phyloP scores from a whole-genome alignment of 2,797 vertebrate genomes.

The Ambastaia sidthimunki region DNA sequence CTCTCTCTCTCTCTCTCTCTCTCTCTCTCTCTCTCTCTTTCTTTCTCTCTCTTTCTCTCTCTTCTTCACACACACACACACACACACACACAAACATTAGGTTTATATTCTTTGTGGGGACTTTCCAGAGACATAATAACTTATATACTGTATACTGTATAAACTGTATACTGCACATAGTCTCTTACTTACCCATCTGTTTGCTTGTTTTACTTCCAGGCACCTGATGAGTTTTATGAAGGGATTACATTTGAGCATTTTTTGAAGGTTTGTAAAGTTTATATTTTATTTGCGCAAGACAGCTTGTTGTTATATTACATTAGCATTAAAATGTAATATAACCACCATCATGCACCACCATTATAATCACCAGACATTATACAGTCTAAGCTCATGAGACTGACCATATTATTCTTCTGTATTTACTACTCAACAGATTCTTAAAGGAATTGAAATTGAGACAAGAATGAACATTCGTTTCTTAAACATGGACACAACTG shows the following conservation, averaged over 20 bases:
- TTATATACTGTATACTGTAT: too few species aligned
- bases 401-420: background rate
- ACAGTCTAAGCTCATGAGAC: background rate
- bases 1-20: background rate
- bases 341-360: background rate
- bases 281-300: background rate
- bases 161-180: too few species aligned
- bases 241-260: slow-evolving; percentile 97
- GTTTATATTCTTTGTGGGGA: too few species aligned
- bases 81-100: background rate
- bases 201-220: slow-evolving; percentile 71
- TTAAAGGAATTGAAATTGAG: slow-evolving; percentile 91
- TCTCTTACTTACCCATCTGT: background rate
- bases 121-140: too few species aligned
- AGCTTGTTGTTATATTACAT: background rate
- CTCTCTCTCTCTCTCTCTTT: background rate
- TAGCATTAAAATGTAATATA: background rate
- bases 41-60: background rate
- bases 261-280: slow-evolving; percentile 84
- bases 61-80: background rate
- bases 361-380: background rate
- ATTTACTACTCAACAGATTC: slow-evolving; percentile 78
- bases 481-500: slow-evolving; percentile 87
- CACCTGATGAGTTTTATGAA: slow-evolving; percentile 91
- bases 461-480: slow-evolving; percentile 93